Evolutionary conservation across 1,140 invertebrate species (phyloP).

Genomic region (Drosophila littoralis): DNA sequence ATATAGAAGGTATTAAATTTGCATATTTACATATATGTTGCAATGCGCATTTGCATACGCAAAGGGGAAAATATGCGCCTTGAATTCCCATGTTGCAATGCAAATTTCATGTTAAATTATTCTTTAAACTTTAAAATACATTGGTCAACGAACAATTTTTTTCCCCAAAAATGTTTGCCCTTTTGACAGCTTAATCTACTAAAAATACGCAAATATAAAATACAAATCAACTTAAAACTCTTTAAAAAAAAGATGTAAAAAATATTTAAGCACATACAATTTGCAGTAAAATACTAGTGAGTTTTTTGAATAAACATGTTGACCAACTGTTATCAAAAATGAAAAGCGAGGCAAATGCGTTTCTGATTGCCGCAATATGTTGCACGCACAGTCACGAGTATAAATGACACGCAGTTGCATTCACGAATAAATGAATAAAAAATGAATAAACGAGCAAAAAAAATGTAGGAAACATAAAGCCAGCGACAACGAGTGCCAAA

Average conservation of each 20-base stretch:
- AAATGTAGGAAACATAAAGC: background rate
- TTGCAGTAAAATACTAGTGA: background rate
- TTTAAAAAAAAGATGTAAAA: background rate
- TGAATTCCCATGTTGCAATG: too few relatives aligned
- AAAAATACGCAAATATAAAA: background rate
- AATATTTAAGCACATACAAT: background rate
- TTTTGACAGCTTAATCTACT: background rate
- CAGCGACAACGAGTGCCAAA: conserved; percentile 4
- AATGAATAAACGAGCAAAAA: background rate
- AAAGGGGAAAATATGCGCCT: too few relatives aligned
- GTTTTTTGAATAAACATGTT: conserved; percentile 24
- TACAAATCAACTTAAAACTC: background rate
- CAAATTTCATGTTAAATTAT: too few relatives aligned
- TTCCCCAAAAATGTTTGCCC: too few relatives aligned
- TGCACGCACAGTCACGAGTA: background rate
- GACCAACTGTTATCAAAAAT: conserved; percentile 17
- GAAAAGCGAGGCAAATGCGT: conserved; percentile 19
- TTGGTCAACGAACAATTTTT: too few relatives aligned
- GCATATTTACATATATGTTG: too few relatives aligned
- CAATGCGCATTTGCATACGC: too few relatives aligned
- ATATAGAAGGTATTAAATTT: too few relatives aligned
- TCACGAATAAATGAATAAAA: conserved; percentile 38
- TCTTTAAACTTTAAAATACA: too few relatives aligned
- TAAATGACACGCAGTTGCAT: conserved; percentile 29
- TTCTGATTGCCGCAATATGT: conserved; percentile 36